Evolutionary conservation across 1,140 invertebrate species (phyloP).

Genomic region (Xylocopa sonorina): DNA sequence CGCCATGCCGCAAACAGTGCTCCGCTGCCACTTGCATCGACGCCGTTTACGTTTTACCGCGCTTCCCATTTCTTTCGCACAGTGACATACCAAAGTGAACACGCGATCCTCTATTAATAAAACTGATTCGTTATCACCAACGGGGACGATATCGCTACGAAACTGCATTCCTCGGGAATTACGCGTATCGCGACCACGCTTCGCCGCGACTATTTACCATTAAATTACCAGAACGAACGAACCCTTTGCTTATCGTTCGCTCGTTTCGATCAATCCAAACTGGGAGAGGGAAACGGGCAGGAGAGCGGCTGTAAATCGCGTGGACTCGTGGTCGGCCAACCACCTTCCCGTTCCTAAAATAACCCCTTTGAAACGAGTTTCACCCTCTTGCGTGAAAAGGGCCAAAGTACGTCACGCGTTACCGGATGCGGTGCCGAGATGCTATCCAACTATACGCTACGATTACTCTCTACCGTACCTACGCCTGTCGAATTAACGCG

Average conservation of each 20-base stretch:
- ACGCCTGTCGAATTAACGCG: slow-evolving; percentile 58
- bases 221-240: no score
- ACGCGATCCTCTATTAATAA: no score
- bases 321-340: slow-evolving; percentile 32
- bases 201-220: no score
- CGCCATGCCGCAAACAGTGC: background rate
- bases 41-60: background rate
- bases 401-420: slow-evolving; percentile 25
- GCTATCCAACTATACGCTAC: background rate
- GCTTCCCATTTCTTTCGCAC: background rate
- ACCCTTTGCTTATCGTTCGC: no score
- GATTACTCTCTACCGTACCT: slow-evolving; percentile 29
- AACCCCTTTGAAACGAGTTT: slow-evolving; percentile 62
- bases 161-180: slow-evolving; percentile 47
- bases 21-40: background rate
- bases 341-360: slow-evolving; percentile 66
- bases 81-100: background rate
- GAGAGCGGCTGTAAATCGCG: background rate
- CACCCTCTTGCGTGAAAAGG: slow-evolving; percentile 37
- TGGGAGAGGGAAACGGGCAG: background rate
- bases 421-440: background rate
- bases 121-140: slow-evolving; percentile 48
- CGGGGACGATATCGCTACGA: slow-evolving; percentile 15
- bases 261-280: no score
- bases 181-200: no score